These are phyloP conservation scores for Agrotis clavis DNA, from an alignment of 2,888 invertebrate species.

Conservation along the genomic window DNA sequence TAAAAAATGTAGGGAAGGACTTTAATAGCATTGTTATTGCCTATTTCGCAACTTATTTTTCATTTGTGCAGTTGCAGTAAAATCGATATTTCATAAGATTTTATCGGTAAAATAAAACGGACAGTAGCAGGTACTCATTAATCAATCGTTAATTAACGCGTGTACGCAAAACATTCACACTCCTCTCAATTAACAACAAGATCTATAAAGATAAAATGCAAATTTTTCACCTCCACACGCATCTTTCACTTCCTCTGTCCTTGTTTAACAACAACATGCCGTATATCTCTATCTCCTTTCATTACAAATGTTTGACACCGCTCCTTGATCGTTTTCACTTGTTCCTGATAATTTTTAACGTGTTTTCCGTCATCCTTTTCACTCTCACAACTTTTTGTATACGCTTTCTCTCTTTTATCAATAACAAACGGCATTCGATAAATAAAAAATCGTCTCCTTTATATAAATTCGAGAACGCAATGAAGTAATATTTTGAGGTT, in stretches of 20 bases:
- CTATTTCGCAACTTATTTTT: slow-evolving; percentile 19
- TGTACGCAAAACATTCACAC: slow-evolving; percentile 79
- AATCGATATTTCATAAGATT: slow-evolving; percentile 67
- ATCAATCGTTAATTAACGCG: slow-evolving; percentile 86
- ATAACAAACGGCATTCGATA: slow-evolving; percentile 74
- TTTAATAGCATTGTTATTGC: slow-evolving; percentile 29
- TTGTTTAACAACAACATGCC: slow-evolving; percentile 58
- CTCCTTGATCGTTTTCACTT: slow-evolving; percentile 47
- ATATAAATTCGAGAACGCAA: slow-evolving; percentile 70
- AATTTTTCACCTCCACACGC: slow-evolving; percentile 75
- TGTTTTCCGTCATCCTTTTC: slow-evolving; percentile 20
- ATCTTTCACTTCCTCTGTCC: slow-evolving; percentile 71
- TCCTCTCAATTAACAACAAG: slow-evolving; percentile 84
- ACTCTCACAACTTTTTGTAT: slow-evolving; percentile 16
- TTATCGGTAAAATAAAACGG: slow-evolving; percentile 74
- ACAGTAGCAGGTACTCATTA: slow-evolving; percentile 81
- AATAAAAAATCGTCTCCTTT: slow-evolving; percentile 71
- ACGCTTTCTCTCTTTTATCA: slow-evolving; percentile 61
- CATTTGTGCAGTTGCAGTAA: slow-evolving; percentile 19
- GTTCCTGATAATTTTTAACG: slow-evolving; percentile 42
- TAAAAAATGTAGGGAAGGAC: slow-evolving; percentile 3
- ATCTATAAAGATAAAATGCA: slow-evolving; percentile 84
- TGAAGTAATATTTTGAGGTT: slow-evolving; percentile 65
- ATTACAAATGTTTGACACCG: slow-evolving; percentile 36
- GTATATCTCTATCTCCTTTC: slow-evolving; percentile 63